Evolutionary conservation across 1,140 invertebrate species (phyloP), one percentile per base, ranked within the genome.

Genomic region (Delia radicum): DNA sequence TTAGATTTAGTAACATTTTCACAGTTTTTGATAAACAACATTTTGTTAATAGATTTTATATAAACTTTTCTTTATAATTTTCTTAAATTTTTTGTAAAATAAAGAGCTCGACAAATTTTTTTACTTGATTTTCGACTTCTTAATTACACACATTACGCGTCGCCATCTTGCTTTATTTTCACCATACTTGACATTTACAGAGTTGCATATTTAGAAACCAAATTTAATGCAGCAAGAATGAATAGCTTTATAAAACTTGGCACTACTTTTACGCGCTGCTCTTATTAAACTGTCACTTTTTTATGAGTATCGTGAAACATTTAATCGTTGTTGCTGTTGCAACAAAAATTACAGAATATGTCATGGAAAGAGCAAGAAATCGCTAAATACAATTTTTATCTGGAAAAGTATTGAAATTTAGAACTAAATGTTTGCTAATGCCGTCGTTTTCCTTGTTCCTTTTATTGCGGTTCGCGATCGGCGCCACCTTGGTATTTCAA

Each of bases 121-220:
- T 67, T 67, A 28, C 63, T 67, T 67, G 63, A 67, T 67, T 55
- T 69, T 69, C 65, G 65, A 69, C 65, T 69, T 69, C 65, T 67
- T 69, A 69, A 37, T 69, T 37, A 69, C 65, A 37, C 28, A 67
- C 63, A 31, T 31, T 69, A 55, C 48, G 48, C 48, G 65, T 69
- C 65, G 65, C 65, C 65, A 69, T 69, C 65, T 69, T 69, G 65
- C 65, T 69, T 37, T 33, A 55, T 21, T 55, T 55, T 55, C 24
- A 18, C 48, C 48, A n/a, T 55, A 55, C 48, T 55, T 55, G 48
- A 55, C 48, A 55, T 55, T 55, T 55, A 55, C 48, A 55, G 48
- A 21, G 48, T 55, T 55, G 48, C 33, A 3, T 55, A 21, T 55
- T 21, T 21, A n/a, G 18, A 21, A n/a, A n/a, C n/a, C n/a, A n/a